Base-by-base conservation (phyloP, 2,113 vertebrate species). In the Leucosticte australis region DNA sequence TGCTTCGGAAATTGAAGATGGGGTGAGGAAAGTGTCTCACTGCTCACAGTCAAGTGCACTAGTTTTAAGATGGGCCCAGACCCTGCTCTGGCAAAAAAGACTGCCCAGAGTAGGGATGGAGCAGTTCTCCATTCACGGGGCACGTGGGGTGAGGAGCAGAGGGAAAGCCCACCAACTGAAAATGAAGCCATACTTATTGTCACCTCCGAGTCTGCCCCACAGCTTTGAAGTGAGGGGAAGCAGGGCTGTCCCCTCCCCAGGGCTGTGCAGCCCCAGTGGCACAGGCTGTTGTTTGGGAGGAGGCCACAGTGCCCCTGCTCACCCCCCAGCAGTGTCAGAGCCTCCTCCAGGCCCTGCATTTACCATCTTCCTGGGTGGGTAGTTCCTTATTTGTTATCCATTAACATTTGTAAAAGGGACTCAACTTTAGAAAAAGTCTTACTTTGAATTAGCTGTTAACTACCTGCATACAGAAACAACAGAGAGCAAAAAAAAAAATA, bases 401-500 rank as follows among this genome's bases (percentile, higher is more conserved):
- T 22, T 27, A 33, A 31, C 35, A 59, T 27, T 50, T 62, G 42
- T 31, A 35, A n/a, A 50, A 68, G 15, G 4, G 37, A 59, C 7
- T 27, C 39, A 41, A 20, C n/a, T 53, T 59, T 47, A 44, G 28
- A 42, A 79, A 42, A 52, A 35, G 5, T 10, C 42, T 49, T 57
- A 44, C 20, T 88, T 74, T 18, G 13, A 91, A 92, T 92, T 83
- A 94, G 68, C 83, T 77, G 90, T 83, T 96, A 96, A 81, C 52
- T 83, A 64, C 39, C 63, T 30, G 53, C 46, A 86, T 19, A 71
- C 22, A 59, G 68, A 75, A 62, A 82, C 55, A 69, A 93, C 42
- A 89, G 77, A 90, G 65, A 85, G 37, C 4, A 92, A 85, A 65
- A 65, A 46, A 37, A 52, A 30, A 23, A 60, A 69, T 42, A 46